These are phyloP conservation scores for Oryctolagus cuniculus DNA, from an alignment of 2,113 vertebrate genomes.

Conservation along the genomic window DNA sequence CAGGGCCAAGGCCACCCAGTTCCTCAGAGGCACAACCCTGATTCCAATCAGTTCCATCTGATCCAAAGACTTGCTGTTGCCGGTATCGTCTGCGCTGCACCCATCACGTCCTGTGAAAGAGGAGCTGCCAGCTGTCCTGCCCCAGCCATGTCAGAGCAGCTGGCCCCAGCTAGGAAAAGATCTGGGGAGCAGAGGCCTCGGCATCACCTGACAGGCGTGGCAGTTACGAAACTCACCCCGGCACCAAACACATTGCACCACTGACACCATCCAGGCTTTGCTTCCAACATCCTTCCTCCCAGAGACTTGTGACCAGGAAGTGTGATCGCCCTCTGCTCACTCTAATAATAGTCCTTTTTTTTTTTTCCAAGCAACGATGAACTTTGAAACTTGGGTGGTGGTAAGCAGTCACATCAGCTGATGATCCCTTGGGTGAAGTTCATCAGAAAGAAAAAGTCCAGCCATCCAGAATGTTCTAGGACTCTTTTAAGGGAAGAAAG, in stretches of 20 bases:
- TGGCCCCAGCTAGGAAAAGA: conserved; percentile 18
- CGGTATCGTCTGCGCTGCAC: neutral
- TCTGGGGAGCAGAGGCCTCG: conserved; percentile 23
- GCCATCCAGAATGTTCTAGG: neutral
- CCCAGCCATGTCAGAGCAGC: conserved; percentile 30
- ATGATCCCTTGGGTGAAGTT: conserved; percentile 1
- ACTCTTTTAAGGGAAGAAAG: neutral
- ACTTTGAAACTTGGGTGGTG: conserved; percentile 70
- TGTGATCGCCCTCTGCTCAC: conserved; percentile 38
- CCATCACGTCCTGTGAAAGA: conserved; percentile 62
- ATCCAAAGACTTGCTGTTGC: neutral
- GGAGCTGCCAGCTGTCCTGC: conserved; percentile 47
- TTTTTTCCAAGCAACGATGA: conserved; percentile 53
- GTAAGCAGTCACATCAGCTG: conserved; percentile 60
- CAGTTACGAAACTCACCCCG: conserved; percentile 65
- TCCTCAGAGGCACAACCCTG: neutral
- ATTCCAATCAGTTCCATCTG: neutral
- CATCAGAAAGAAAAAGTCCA: conserved; percentile 48
- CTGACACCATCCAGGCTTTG: neutral
- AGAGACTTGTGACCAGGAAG: conserved; percentile 68
- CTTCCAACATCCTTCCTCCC: conserved; percentile 67
- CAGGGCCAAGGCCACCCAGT: neutral
- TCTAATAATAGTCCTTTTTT: conserved; percentile 74
- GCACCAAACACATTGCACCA: conserved; percentile 55
- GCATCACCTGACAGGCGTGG: conserved; percentile 65